Conservation (phyloP, 2,888 invertebrate species). For the Zaprionus obscuricornis region DNA sequence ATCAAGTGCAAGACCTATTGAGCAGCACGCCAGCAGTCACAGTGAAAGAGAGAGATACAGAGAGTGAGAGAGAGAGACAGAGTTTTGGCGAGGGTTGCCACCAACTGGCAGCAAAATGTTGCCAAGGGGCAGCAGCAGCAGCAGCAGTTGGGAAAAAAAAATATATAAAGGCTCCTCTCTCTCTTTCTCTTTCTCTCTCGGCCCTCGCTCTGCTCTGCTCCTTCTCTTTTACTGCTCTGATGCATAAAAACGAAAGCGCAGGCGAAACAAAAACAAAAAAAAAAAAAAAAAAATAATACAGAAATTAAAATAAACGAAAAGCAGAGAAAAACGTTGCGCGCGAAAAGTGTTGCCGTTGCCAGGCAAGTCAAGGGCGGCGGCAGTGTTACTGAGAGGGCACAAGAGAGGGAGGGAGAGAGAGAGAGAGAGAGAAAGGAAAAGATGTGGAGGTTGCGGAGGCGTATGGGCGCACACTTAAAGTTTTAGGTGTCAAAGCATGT, state of each 20-base stretch:
- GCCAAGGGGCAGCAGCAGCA: constrained; percentile 31
- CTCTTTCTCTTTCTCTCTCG: constrained; percentile 26
- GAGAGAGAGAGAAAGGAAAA: not conserved
- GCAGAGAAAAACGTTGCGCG: constrained; percentile 33
- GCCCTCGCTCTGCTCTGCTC: too few relatives aligned
- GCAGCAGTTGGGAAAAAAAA: not conserved
- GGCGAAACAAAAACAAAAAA: constrained; percentile 74
- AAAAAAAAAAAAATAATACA: too few relatives aligned
- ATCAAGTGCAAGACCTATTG: constrained; percentile 81
- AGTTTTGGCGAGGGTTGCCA: constrained; percentile 14
- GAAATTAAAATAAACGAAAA: constrained; percentile 76
- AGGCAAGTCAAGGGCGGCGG: constrained; percentile 42
- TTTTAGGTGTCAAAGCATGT: constrained; percentile 76
- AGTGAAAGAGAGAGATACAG: constrained; percentile 36
- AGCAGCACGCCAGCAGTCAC: constrained; percentile 53
- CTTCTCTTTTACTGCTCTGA: too few relatives aligned
- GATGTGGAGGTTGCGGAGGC: constrained; percentile 44
- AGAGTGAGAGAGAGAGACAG: constrained; percentile 26
- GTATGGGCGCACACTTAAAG: constrained; percentile 75
- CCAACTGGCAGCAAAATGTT: constrained; percentile 51
- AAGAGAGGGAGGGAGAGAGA: not conserved
- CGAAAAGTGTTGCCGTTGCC: constrained; percentile 43
- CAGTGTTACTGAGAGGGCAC: not conserved
- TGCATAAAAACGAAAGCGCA: constrained; percentile 71
- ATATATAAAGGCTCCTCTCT: constrained; percentile 1